phyloP scores from a whole-genome alignment of 2,113 vertebrate genomes.

The Stictonetta naevosa region DNA sequence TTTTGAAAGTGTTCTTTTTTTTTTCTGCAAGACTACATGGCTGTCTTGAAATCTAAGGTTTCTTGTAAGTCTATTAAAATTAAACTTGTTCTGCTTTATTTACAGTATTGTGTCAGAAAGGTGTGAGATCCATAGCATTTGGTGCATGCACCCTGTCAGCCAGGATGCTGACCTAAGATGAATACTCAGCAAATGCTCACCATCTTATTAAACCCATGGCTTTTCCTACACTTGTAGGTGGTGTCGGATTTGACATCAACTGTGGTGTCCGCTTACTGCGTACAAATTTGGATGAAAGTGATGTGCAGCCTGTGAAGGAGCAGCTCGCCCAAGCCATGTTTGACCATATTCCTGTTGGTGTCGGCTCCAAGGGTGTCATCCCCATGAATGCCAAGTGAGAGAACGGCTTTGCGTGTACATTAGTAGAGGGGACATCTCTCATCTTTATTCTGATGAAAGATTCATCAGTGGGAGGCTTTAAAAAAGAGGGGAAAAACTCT shows the following conservation, averaged over 20 bases:
- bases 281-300: conserved; percentile 94
- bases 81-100: not conserved
- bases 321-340: conserved; percentile 97
- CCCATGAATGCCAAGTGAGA: conserved; percentile 97
- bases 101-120: not conserved
- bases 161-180: not conserved
- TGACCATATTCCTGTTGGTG: conserved; percentile 97
- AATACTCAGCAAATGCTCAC: not conserved
- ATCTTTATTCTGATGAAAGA: not conserved
- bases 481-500: not conserved
- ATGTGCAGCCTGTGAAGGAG: conserved; percentile 97
- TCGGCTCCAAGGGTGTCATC: conserved; percentile 97
- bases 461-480: not conserved
- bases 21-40: not conserved
- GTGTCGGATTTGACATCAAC: conserved; percentile 98
- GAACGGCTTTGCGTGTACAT: not conserved
- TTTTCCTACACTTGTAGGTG: conserved; percentile 77
- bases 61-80: not conserved
- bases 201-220: not conserved
- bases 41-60: not conserved
- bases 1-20: not conserved
- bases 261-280: conserved; percentile 94
- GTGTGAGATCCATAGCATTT: not conserved
- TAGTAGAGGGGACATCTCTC: not conserved
- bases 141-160: not conserved